Base-by-base conservation (phyloP, 2,888 invertebrate species). In the Dasysyrphus tricinctus region DNA sequence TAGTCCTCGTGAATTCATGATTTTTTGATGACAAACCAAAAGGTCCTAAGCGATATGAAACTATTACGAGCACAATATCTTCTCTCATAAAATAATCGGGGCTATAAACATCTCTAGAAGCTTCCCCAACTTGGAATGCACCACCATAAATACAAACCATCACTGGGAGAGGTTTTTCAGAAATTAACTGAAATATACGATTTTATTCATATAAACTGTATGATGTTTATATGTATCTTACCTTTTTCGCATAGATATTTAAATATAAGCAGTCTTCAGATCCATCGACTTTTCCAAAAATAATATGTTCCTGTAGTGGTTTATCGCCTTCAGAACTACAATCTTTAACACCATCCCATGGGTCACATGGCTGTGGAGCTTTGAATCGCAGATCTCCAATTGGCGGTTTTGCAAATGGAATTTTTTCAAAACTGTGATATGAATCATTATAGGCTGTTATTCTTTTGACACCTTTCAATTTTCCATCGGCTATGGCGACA, bases 211-310 rank as follows among this genome's bases (percentile, higher is more conserved):
- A 0, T 29, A n/a, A n/a, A n/a, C 14, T 32, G 1, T 29, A 5
- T 7, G 2, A 3, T 34, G 3, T n/a, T 8, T 1, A 9, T 37
- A 5, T 79, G 9, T 51, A 3, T 8, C 90, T 89, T 82, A 92
- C 92, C 89, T 91, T 90, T 79, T 91, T 92, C 16, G 91, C 90
- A 72, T 90, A 92, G 37, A 94, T 92, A 90, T 94, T 94, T 9
- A 94, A 89, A 88, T 93, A 93, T n/a, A 94, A 90, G 84, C 94
- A 94, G 88, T 94, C 94, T 90, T 94, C 94, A 39, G 91, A 90
- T 8, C 94, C 94, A 57, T 93, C 91, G 7, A 92, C 88, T 88
- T 91, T 90, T 49, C 92, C 89, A 24, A 84, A 88, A 5, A 92
- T 88, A 0, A 90, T 88, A 39, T 92, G 90, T 74, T 89, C 89